Evolutionary conservation across 2,888 invertebrate species (phyloP).

Genomic region (Calameuta filiformis): DNA sequence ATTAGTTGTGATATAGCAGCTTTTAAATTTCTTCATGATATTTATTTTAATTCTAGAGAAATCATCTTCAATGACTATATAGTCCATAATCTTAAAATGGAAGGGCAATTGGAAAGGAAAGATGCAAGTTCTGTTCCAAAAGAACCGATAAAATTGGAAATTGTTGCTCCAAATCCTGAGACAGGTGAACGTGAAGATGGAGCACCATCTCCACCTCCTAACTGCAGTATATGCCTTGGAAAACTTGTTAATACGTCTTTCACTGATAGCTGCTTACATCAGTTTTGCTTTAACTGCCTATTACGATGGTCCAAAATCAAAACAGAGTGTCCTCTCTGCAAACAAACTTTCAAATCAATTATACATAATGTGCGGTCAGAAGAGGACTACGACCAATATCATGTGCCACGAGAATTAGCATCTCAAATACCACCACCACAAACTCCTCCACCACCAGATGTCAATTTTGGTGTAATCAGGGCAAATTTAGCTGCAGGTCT

Average conservation of each 20-base stretch:
- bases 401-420: constrained; percentile 59
- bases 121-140: constrained; percentile 33
- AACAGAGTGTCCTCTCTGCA: constrained; percentile 94
- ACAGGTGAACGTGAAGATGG: constrained; percentile 69
- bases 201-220: constrained; percentile 79
- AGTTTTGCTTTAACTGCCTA: constrained; percentile 93
- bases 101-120: constrained; percentile 37
- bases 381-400: constrained; percentile 89
- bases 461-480: constrained; percentile 40
- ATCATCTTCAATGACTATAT: constrained; percentile 10
- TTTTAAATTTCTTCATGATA: background rate
- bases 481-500: constrained; percentile 33
- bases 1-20: background rate
- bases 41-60: background rate
- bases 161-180: constrained; percentile 64
- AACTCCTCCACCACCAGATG: constrained; percentile 47
- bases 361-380: constrained; percentile 92
- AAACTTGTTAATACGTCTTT: constrained; percentile 89
- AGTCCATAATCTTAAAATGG: constrained; percentile 34
- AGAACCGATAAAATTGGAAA: constrained; percentile 54
- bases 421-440: constrained; percentile 51
- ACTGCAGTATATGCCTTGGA: constrained; percentile 93
- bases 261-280: constrained; percentile 92
- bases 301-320: constrained; percentile 96
- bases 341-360: constrained; percentile 90